Conservation (phyloP, 2,797 vertebrate genomes). For the Corythornis leucogaster region DNA sequence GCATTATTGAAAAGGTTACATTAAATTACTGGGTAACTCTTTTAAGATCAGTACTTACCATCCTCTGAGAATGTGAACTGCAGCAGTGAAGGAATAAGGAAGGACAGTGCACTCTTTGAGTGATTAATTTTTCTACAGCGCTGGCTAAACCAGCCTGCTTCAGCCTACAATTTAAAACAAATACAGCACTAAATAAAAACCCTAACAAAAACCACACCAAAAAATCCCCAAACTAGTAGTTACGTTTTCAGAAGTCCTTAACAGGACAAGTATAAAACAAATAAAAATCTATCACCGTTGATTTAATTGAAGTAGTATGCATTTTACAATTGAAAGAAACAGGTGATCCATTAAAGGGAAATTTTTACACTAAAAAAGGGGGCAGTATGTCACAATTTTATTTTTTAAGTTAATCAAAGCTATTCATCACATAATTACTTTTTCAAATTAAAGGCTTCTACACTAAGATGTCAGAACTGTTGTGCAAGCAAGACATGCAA, state of each 20-base stretch:
- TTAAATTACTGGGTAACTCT: not conserved
- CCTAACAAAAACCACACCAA: not conserved
- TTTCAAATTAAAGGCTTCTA: not conserved
- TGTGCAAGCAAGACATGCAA: not conserved
- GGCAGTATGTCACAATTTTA: not conserved
- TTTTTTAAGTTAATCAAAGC: not conserved
- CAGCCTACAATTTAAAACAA: constrained; percentile 81
- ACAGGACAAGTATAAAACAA: not conserved
- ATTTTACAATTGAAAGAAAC: not conserved
- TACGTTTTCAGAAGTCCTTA: fast-evolving
- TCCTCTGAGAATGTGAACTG: constrained; percentile 98
- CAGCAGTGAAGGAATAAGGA: constrained; percentile 93
- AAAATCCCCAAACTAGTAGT: fast-evolving
- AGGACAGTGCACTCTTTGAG: constrained; percentile 93
- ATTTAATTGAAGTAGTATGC: not conserved
- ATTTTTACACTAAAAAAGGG: not conserved
- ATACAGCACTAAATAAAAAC: not conserved
- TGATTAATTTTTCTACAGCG: constrained; percentile 98
- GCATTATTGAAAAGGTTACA: not conserved
- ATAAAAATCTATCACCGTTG: not conserved
- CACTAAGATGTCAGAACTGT: not conserved
- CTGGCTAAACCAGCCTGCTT: constrained; percentile 97
- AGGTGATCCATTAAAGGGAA: not conserved
- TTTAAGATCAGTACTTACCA: constrained; percentile 79
- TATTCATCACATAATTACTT: not conserved